Conservation (phyloP, 2,797 vertebrate genomes). For the Amblyopsis hoosieri region DNA sequence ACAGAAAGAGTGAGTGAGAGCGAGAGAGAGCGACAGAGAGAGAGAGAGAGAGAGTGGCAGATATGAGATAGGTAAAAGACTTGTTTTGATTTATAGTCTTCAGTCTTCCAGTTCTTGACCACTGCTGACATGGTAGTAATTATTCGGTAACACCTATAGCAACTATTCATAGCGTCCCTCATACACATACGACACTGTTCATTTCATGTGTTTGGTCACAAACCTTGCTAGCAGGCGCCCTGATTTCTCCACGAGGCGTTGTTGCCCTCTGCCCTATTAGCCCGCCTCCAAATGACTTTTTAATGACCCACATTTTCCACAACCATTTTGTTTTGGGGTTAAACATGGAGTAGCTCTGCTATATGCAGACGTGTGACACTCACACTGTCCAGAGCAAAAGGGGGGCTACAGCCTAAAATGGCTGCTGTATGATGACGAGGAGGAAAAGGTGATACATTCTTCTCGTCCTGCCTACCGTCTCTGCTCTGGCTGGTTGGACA, state of each 20-base stretch:
- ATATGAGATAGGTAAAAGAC: background rate
- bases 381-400: constrained; percentile 15
- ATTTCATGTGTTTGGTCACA: no score
- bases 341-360: no score
- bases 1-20: constrained; percentile 39
- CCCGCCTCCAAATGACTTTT: no score
- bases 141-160: background rate
- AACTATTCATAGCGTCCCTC: background rate
- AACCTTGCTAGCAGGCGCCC: background rate
- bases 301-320: no score
- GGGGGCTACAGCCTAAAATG: constrained; percentile 6
- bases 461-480: constrained; percentile 6
- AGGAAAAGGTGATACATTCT: constrained; percentile 11
- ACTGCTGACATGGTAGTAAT: background rate
- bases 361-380: background rate
- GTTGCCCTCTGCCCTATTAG: background rate
- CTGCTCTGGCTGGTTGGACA: constrained; percentile 31
- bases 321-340: no score
- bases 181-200: background rate
- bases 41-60: background rate
- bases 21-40: constrained; percentile 15
- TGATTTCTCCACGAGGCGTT: background rate
- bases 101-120: background rate
- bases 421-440: constrained; percentile 2
- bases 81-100: no score